A percentile compares a stretch with the other conserved stretches of the same genome.
phyloP scores from a whole-genome alignment of 2,888 invertebrate species.

The Globia sparganii region DNA sequence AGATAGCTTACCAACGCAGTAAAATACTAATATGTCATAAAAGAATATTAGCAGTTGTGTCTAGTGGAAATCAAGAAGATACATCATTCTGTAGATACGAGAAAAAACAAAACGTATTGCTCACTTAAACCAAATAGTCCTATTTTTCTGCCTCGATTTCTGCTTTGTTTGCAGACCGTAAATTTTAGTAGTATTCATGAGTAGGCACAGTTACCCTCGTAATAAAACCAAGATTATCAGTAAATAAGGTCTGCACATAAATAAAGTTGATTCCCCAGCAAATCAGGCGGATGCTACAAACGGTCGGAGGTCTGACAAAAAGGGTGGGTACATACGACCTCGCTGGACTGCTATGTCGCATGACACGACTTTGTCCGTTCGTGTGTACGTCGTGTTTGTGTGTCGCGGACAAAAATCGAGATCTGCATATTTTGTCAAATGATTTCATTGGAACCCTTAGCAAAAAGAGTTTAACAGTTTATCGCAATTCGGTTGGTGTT shows the following conservation, averaged over 20 bases:
- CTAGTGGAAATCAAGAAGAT: conserved; percentile 19
- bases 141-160: conserved; percentile 58
- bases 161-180: conserved; percentile 63
- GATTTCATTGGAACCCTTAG: conserved; percentile 27
- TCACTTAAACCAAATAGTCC: conserved; percentile 48
- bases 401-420: conserved; percentile 45
- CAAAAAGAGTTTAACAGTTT: conserved; percentile 28
- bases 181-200: conserved; percentile 66
- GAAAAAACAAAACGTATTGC: conserved; percentile 50
- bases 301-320: conserved; percentile 58
- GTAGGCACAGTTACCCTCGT: conserved; percentile 64
- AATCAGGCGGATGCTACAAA: conserved; percentile 62
- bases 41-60: conserved; percentile 12
- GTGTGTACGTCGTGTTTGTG: conserved; percentile 42
- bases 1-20: conserved; percentile 1
- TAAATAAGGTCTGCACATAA: conserved; percentile 66
- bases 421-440: conserved; percentile 38
- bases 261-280: conserved; percentile 64
- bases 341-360: conserved; percentile 47
- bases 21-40: conserved; percentile 3
- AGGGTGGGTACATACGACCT: conserved; percentile 45
- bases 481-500: conserved; percentile 26
- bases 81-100: conserved; percentile 17
- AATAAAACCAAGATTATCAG: conserved; percentile 68
- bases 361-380: conserved; percentile 54